A percentile compares a stretch with the other conserved stretches of the same genome.
Evolutionary conservation across 2,797 vertebrate species (phyloP).

Genomic region (Cyclopterus lumpus): DNA sequence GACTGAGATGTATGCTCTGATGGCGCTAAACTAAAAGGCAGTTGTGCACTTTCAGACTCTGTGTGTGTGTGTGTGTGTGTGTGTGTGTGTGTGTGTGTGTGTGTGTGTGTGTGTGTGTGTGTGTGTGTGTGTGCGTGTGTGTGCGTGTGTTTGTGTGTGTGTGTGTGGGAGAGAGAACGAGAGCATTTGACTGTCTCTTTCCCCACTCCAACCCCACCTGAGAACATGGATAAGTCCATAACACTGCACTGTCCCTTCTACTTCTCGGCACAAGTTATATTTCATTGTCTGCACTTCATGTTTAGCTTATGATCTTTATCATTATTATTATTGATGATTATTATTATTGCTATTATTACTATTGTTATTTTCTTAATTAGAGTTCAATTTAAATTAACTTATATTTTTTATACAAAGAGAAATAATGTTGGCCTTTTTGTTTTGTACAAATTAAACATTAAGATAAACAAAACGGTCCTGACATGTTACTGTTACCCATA

Average conservation of each 20-base stretch:
- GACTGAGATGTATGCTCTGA: slow-evolving; percentile 80
- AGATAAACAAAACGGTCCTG: slow-evolving; percentile 80
- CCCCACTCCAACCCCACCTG: slow-evolving; percentile 53
- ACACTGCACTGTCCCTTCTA: slow-evolving; percentile 80
- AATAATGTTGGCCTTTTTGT: slow-evolving; percentile 85
- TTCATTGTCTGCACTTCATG: slow-evolving; percentile 88
- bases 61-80: slow-evolving; percentile 45
- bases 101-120: slow-evolving; percentile 47
- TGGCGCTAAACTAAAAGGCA: slow-evolving; percentile 84
- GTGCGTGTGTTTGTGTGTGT: slow-evolving; percentile 26
- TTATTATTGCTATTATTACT: slow-evolving; percentile 83
- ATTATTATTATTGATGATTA: slow-evolving; percentile 73
- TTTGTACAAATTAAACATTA: slow-evolving; percentile 88
- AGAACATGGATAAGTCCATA: slow-evolving; percentile 75
- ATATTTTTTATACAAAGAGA: slow-evolving; percentile 87
- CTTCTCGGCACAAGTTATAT: slow-evolving; percentile 81
- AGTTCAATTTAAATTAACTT: slow-evolving; percentile 90
- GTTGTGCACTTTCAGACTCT: slow-evolving; percentile 82
- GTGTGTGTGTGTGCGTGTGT: slow-evolving; percentile 24
- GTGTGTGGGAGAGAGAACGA: slow-evolving; percentile 33
- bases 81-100: slow-evolving; percentile 31
- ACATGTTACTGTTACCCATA: slow-evolving; percentile 84
- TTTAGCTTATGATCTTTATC: slow-evolving; percentile 84
- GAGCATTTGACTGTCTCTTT: slow-evolving; percentile 48
- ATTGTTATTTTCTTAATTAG: slow-evolving; percentile 90